Evolutionary conservation across 2,113 vertebrate species (phyloP).

Genomic region (Dermatemys mawii): DNA sequence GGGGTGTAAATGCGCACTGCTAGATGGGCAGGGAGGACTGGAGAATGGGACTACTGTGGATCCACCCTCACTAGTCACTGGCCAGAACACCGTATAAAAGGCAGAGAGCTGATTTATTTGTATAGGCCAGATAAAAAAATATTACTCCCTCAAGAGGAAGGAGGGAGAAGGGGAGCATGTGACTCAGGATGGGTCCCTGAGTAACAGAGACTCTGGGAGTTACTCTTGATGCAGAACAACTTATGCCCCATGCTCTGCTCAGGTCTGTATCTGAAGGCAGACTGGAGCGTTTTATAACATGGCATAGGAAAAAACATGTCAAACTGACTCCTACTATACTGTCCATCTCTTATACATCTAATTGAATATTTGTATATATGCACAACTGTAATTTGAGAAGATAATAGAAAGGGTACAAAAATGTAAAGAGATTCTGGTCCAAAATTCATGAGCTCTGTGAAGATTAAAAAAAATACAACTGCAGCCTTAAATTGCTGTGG

Average conservation of each 20-base stretch:
- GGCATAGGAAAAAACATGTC: background rate
- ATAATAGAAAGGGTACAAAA: slow-evolving; percentile 25
- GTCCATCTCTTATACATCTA: background rate
- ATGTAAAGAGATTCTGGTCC: slow-evolving; percentile 15
- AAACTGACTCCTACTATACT: slow-evolving; percentile 5
- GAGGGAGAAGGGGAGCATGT: background rate
- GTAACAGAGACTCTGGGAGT: background rate
- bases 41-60: background rate
- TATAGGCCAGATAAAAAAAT: background rate
- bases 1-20: background rate
- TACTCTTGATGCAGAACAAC: background rate
- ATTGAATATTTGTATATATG: slow-evolving; percentile 35
- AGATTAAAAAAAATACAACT: slow-evolving; percentile 32
- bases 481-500: background rate
- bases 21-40: background rate
- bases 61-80: background rate
- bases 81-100: background rate
- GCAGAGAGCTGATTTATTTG: background rate
- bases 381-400: slow-evolving; percentile 36
- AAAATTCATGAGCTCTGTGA: slow-evolving; percentile 15
- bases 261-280: background rate
- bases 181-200: background rate
- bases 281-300: background rate
- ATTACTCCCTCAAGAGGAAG: background rate
- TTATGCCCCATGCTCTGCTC: background rate